Evolutionary conservation across 2,113 vertebrate genomes (phyloP).

Genomic region (Chionomys nivalis): DNA sequence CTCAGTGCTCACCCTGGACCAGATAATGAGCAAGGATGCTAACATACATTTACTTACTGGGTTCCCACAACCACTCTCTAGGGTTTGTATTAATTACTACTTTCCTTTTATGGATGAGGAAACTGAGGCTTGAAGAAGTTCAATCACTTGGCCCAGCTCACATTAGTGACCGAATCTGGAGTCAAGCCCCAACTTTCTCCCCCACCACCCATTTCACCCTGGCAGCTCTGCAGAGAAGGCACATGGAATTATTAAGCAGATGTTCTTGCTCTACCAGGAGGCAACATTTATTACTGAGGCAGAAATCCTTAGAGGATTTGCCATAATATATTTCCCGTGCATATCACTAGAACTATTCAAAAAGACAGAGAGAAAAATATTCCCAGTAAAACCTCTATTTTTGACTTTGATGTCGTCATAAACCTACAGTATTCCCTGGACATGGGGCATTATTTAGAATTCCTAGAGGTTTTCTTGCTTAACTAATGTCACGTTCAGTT

Average conservation of each 20-base stretch:
- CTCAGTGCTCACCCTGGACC: not conserved
- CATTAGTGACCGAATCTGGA: not conserved
- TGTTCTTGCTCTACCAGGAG: slow-evolving; percentile 82
- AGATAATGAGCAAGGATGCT: not conserved
- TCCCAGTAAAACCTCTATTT: slow-evolving; percentile 72
- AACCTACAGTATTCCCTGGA: slow-evolving; percentile 61
- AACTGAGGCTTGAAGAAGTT: not conserved
- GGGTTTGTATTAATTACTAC: not conserved
- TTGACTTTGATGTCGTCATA: slow-evolving; percentile 82
- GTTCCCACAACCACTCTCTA: not conserved
- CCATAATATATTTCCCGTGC: slow-evolving; percentile 83
- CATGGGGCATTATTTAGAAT: slow-evolving; percentile 12
- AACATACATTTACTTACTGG: not conserved
- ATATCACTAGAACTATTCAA: slow-evolving; percentile 73
- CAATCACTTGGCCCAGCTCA: not conserved
- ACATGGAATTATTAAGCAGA: slow-evolving; percentile 84
- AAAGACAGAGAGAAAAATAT: slow-evolving; percentile 58
- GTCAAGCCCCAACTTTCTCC: slow-evolving; percentile 26
- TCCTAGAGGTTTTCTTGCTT: slow-evolving; percentile 75
- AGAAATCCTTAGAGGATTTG: slow-evolving; percentile 80
- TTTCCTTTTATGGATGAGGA: not conserved
- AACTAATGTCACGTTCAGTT: slow-evolving; percentile 71
- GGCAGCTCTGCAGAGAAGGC: slow-evolving; percentile 69
- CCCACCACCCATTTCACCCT: slow-evolving; percentile 25
- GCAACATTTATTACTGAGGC: slow-evolving; percentile 81